These are phyloP conservation scores for Tenebrio molitor DNA, from an alignment of 1,140 invertebrate species.

Conservation along the genomic window DNA sequence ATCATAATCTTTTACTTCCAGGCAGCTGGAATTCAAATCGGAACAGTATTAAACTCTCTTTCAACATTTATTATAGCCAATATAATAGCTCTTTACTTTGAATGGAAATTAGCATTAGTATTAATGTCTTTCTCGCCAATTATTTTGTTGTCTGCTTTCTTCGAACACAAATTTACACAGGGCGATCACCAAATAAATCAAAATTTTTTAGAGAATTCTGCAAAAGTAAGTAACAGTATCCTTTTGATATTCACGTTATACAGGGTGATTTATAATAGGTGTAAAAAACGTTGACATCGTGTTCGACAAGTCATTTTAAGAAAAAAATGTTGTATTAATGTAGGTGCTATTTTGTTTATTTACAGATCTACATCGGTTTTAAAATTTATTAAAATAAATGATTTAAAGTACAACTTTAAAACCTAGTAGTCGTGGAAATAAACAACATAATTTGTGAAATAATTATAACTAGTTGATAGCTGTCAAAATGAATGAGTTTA, in stretches of 20 bases:
- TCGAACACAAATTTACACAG: slow-evolving; percentile 71
- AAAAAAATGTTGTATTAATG: too few species aligned
- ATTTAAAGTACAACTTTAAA: too few species aligned
- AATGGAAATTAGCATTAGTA: slow-evolving; percentile 86
- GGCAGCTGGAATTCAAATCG: slow-evolving; percentile 84
- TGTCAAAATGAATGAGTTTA: too few species aligned
- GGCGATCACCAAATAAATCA: slow-evolving; percentile 70
- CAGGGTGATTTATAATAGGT: slow-evolving; percentile 18
- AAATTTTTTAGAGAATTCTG: slow-evolving; percentile 67
- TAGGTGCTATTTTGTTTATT: too few species aligned
- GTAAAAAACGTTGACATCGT: too few species aligned
- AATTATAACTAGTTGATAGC: too few species aligned
- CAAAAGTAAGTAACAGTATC: slow-evolving; percentile 54
- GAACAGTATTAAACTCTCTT: slow-evolving; percentile 81
- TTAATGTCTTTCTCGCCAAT: slow-evolving; percentile 83
- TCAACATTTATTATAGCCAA: slow-evolving; percentile 81
- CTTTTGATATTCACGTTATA: slow-evolving; percentile 60
- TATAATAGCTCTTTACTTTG: slow-evolving; percentile 79
- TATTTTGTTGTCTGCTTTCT: slow-evolving; percentile 80
- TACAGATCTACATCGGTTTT: too few species aligned
- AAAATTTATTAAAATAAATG: too few species aligned
- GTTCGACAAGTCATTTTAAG: too few species aligned
- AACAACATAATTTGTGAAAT: too few species aligned
- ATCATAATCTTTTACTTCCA: too few species aligned
- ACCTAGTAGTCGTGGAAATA: too few species aligned